These are phyloP conservation scores for Calliphora vicina DNA, from an alignment of 1,140 invertebrate species.

Conservation along the genomic window DNA sequence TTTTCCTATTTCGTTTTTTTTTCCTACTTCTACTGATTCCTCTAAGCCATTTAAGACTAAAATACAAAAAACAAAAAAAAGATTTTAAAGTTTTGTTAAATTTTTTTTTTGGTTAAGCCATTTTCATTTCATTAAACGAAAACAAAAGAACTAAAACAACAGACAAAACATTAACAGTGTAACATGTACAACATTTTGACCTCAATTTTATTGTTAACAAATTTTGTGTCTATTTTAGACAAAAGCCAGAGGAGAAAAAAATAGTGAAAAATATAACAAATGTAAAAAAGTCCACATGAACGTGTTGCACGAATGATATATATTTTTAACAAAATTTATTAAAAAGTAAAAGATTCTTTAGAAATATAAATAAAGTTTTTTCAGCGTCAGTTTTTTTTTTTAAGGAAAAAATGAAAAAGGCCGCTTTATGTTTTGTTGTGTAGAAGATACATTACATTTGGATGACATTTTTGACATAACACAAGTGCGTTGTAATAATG, in stretches of 20 bases:
- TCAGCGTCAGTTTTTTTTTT: slow-evolving; percentile 5
- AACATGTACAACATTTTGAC: slow-evolving; percentile 26
- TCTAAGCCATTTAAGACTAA: not conserved
- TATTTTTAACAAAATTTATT: too few species aligned
- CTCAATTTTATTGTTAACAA: slow-evolving; percentile 23
- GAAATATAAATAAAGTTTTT: too few species aligned
- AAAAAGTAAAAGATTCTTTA: too few species aligned
- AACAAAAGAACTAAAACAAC: not conserved
- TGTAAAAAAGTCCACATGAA: not conserved
- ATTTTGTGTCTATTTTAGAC: slow-evolving; percentile 20
- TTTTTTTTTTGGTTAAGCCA: slow-evolving; percentile 6
- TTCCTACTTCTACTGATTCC: not conserved
- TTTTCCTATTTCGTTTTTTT: not conserved
- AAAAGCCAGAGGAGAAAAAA: not conserved
- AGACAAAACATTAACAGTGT: slow-evolving; percentile 11
- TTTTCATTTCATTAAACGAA: not conserved
- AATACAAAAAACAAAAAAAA: not conserved
- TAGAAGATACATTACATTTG: slow-evolving; percentile 24
- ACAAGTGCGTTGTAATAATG: slow-evolving; percentile 36
- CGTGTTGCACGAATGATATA: too few species aligned
- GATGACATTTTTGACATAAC: slow-evolving; percentile 36
- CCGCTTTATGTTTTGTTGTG: not conserved
- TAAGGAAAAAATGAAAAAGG: not conserved
- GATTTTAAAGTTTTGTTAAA: not conserved
- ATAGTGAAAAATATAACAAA: too few species aligned